These are phyloP conservation scores for Ianthella basta DNA, from an alignment of 37 sponge, comb jelly and placozoan genomes.

Conservation along the genomic window DNA sequence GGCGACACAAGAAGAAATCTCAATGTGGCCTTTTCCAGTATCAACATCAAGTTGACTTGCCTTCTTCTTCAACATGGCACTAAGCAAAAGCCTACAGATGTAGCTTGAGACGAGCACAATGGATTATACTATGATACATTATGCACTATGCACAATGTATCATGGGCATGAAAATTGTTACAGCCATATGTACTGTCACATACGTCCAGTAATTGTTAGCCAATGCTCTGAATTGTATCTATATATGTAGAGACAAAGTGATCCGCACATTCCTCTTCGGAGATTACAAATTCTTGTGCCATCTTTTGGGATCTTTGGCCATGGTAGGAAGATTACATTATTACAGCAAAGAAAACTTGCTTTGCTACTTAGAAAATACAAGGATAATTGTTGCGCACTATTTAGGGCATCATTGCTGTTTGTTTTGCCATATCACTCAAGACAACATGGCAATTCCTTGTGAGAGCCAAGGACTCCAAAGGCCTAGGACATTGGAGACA, in stretches of 20 bases:
- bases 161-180: background rate
- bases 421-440: slow-evolving; percentile 44
- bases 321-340: slow-evolving; percentile 27
- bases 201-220: no score
- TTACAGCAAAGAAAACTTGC: no score
- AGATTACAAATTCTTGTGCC: slow-evolving; percentile 43
- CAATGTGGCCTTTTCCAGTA: slow-evolving; percentile 24
- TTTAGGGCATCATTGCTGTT: slow-evolving; percentile 60
- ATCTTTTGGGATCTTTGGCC: slow-evolving; percentile 40
- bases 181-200: no score
- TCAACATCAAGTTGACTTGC: background rate
- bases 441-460: background rate
- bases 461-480: background rate
- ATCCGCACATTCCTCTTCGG: slow-evolving; percentile 40
- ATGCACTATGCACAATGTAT: background rate
- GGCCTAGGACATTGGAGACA: background rate
- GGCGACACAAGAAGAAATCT: slow-evolving; percentile 43
- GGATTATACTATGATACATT: no score
- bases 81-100: slow-evolving; percentile 7
- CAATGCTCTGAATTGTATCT: background rate
- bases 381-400: background rate
- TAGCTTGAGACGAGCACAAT: no score
- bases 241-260: slow-evolving; percentile 10
- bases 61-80: slow-evolving; percentile 27
- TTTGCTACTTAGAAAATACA: background rate